These are phyloP conservation scores for Rhyacichthys aspro DNA, from an alignment of 2,797 vertebrate species.

Conservation along the genomic window DNA sequence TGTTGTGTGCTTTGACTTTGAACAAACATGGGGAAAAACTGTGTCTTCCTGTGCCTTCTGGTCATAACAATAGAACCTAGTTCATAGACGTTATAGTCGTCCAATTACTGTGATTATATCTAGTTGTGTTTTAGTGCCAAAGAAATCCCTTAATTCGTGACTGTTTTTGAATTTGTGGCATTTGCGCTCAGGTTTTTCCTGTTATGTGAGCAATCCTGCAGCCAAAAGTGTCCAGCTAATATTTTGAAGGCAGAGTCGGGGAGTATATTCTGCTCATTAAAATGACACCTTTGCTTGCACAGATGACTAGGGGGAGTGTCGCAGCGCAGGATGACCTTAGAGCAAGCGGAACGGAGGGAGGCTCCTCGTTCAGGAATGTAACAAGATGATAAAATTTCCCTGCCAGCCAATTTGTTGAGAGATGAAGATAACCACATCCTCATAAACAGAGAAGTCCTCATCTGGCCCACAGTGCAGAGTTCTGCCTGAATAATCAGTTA, in stretches of 20 bases:
- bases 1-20: conserved; percentile 62
- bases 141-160: conserved; percentile 10
- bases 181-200: background rate
- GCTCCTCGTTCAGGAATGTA: conserved; percentile 48
- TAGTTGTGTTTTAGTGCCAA: conserved; percentile 24
- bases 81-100: conserved; percentile 49
- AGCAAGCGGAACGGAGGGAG: conserved; percentile 53
- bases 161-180: conserved; percentile 13
- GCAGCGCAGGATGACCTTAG: conserved; percentile 51
- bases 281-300: conserved; percentile 48
- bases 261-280: conserved; percentile 57
- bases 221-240: conserved; percentile 24
- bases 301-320: conserved; percentile 52
- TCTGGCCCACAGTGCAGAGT: conserved; percentile 26
- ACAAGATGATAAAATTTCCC: conserved; percentile 64
- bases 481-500: conserved; percentile 21
- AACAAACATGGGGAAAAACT: conserved; percentile 62
- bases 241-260: conserved; percentile 33
- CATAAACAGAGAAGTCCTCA: conserved; percentile 48
- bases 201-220: conserved; percentile 2
- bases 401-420: conserved; percentile 63
- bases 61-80: conserved; percentile 47
- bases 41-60: conserved; percentile 42
- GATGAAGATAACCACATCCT: conserved; percentile 64
- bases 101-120: conserved; percentile 72